Conservation (phyloP, 2,113 vertebrate species). For the Campylorhamphus procurvoides region DNA sequence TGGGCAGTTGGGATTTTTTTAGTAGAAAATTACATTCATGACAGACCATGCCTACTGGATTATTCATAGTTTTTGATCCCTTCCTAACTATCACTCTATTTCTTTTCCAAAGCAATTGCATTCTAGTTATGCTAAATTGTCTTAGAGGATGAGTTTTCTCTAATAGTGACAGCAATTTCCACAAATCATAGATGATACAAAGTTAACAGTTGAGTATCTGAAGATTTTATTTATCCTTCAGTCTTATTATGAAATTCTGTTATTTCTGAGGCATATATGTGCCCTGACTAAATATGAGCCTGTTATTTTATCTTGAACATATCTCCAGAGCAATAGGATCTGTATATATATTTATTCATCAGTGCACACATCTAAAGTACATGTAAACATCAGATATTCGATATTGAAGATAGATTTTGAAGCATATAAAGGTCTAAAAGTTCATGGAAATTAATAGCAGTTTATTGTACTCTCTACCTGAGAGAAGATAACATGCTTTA, state of each 20-base stretch:
- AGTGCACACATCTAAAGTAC: not conserved
- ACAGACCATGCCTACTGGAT: not conserved
- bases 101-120: not conserved
- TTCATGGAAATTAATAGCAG: not conserved
- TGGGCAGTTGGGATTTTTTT: not conserved
- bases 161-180: not conserved
- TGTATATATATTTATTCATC: not conserved
- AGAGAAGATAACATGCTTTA: not conserved
- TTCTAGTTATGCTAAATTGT: not conserved
- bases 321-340: not conserved
- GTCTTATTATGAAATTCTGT: not conserved
- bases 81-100: not conserved
- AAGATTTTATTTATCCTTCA: not conserved
- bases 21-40: not conserved
- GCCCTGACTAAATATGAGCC: not conserved
- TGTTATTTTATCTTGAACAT: not conserved
- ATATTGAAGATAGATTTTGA: not conserved
- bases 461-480: not conserved
- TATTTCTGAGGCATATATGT: not conserved
- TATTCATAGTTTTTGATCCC: not conserved
- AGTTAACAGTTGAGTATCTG: not conserved
- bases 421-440: not conserved
- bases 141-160: not conserved
- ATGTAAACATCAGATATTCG: not conserved
- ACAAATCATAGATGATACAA: fast-evolving